Conservation (phyloP, 1,140 invertebrate species). For the Drosophila funebris region DNA sequence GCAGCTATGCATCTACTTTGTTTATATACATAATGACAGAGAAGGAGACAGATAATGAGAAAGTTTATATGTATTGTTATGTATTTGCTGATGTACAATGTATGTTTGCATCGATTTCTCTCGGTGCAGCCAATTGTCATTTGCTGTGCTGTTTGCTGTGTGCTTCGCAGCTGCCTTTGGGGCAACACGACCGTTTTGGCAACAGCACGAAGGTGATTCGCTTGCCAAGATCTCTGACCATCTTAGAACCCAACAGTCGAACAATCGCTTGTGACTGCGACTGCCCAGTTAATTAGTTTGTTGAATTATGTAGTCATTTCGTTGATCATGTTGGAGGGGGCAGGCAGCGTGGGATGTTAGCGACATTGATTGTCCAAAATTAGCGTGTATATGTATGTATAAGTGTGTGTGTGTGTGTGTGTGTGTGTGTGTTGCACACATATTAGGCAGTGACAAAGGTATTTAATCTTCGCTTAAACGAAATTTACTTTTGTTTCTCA, state of each 20-base stretch:
- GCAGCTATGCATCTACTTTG: too few species aligned
- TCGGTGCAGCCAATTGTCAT: conserved; percentile 19
- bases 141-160: conserved; percentile 1
- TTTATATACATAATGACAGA: too few species aligned
- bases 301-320: conserved; percentile 41
- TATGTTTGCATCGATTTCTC: neutral
- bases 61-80: too few species aligned
- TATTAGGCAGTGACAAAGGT: neutral
- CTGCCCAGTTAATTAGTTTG: conserved; percentile 67
- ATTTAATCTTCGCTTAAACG: neutral
- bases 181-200: conserved; percentile 38
- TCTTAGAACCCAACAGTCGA: conserved; percentile 33
- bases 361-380: conserved; percentile 79
- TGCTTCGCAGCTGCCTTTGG: conserved; percentile 9
- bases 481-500: conserved; percentile 14
- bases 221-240: conserved; percentile 35
- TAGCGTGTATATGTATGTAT: conserved; percentile 47
- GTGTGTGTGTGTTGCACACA: neutral
- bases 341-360: conserved; percentile 47
- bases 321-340: conserved; percentile 20
- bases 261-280: conserved; percentile 17
- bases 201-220: conserved; percentile 48
- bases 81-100: neutral
- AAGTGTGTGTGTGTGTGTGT: conserved; percentile 1
- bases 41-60: too few species aligned